Evolutionary conservation across 2,797 vertebrate genomes (phyloP).

Genomic region (Cryptoblepharus egeriae): DNA sequence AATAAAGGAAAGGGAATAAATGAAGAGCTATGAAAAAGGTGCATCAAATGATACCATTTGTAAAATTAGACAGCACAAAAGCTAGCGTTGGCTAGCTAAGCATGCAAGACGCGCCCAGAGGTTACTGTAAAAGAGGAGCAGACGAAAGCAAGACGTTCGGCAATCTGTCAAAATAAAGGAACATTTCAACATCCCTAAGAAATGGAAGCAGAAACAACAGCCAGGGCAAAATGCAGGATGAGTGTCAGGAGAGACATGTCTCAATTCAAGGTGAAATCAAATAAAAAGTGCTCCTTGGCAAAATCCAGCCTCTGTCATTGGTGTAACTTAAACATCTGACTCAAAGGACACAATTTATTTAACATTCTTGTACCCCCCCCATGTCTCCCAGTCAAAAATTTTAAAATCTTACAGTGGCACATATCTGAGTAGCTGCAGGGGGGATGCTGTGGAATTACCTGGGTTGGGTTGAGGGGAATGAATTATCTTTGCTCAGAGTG

Average conservation of each 20-base stretch:
- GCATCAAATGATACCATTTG: slow-evolving; percentile 8
- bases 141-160: neutral
- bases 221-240: neutral
- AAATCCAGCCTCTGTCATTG: neutral
- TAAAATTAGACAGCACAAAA: neutral
- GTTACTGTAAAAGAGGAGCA: neutral
- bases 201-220: neutral
- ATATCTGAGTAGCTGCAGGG: too few species aligned
- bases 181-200: neutral
- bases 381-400: too few species aligned
- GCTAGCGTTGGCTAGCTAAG: neutral
- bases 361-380: too few species aligned
- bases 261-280: neutral
- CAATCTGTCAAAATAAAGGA: slow-evolving; percentile 22
- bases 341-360: too few species aligned
- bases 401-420: too few species aligned
- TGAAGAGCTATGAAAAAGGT: slow-evolving; percentile 32
- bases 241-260: neutral
- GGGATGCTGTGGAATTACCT: too few species aligned
- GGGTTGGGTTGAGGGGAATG: too few species aligned
- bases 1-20: slow-evolving; percentile 9
- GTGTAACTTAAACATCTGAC: too few species aligned
- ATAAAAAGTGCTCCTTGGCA: neutral
- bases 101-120: neutral
- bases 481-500: too few species aligned